Evolutionary conservation across 2,888 invertebrate genomes (phyloP).

Genomic region (Aleiodes testaceus): DNA sequence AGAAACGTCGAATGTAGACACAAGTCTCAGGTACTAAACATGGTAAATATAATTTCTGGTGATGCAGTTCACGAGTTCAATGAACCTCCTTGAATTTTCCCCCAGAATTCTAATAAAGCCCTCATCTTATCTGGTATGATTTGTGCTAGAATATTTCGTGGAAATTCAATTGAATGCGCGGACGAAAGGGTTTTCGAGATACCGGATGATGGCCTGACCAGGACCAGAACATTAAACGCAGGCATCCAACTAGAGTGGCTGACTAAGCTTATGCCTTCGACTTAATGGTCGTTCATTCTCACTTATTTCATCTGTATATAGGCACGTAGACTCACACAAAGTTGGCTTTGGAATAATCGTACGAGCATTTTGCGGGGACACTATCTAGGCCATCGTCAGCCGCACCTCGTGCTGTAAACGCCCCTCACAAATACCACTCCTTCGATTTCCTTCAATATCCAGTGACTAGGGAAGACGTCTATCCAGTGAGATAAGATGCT

Average conservation of each 20-base stretch:
- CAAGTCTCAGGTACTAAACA: slow-evolving; percentile 15
- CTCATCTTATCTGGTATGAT: slow-evolving; percentile 1
- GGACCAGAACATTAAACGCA: slow-evolving; percentile 59
- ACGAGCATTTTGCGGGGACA: slow-evolving; percentile 48
- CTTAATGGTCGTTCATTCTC: slow-evolving; percentile 60
- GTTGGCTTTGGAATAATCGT: slow-evolving; percentile 50
- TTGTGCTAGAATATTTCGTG: slow-evolving; percentile 18
- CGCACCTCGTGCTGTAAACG: slow-evolving; percentile 37
- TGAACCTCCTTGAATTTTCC: slow-evolving; percentile 11
- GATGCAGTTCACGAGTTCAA: slow-evolving; percentile 19
- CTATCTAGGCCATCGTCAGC: slow-evolving; percentile 41
- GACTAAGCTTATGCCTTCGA: slow-evolving; percentile 61
- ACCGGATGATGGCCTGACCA: slow-evolving; percentile 15
- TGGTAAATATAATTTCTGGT: slow-evolving; percentile 28
- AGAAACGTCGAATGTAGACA: slow-evolving; percentile 32
- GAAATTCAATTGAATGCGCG: slow-evolving; percentile 28
- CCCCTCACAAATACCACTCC: slow-evolving; percentile 45
- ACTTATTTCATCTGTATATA: slow-evolving; percentile 49
- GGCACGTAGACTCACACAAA: slow-evolving; percentile 3
- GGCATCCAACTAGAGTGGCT: slow-evolving; percentile 61
- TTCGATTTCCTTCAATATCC: slow-evolving; percentile 48
- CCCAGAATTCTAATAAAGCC: slow-evolving; percentile 12
- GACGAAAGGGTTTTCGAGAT: not conserved
- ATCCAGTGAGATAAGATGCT: slow-evolving; percentile 43
- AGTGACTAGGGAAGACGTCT: slow-evolving; percentile 44